Percentiles rank a stretch among this genome's conserved stretches.
Conservation (phyloP, 2,113 vertebrate species). For the Toxotes chatareus region DNA sequence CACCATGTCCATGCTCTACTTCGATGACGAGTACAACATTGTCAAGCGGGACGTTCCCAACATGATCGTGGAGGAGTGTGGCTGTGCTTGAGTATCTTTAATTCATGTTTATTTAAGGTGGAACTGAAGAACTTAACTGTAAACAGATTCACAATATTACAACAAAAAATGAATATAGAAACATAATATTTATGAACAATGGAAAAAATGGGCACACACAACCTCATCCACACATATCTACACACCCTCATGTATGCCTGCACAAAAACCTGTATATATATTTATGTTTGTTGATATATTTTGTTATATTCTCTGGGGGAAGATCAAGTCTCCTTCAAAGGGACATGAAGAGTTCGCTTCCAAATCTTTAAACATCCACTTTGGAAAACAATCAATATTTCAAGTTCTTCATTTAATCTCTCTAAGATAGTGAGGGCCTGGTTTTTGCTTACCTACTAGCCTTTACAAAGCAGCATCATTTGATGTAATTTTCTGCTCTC, state of each 20-base stretch:
- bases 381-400: conserved; percentile 41
- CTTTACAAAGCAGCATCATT: conserved; percentile 16
- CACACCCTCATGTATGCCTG: conserved; percentile 69
- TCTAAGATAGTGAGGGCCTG: conserved; percentile 8
- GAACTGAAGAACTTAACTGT: conserved; percentile 37
- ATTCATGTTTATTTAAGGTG: conserved; percentile 39
- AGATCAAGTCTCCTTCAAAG: conserved; percentile 46
- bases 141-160: conserved; percentile 50
- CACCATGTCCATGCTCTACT: conserved; percentile 99
- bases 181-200: conserved; percentile 79
- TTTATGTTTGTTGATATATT: conserved; percentile 83
- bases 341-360: conserved; percentile 36
- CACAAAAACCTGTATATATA: conserved; percentile 85
- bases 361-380: conserved; percentile 29
- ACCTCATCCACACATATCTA: conserved; percentile 59
- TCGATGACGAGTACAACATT: conserved; percentile 99
- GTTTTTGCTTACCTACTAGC: conserved; percentile 9
- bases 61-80: conserved; percentile 99
- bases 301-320: conserved; percentile 66
- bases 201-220: conserved; percentile 48
- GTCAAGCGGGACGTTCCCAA: conserved; percentile 98
- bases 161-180: conserved; percentile 55
- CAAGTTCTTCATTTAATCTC: conserved; percentile 16
- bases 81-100: conserved; percentile 89
- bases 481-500: neutral